Conservation (phyloP, 2,888 invertebrate genomes). For the Hermaeophaga mercurialis region DNA sequence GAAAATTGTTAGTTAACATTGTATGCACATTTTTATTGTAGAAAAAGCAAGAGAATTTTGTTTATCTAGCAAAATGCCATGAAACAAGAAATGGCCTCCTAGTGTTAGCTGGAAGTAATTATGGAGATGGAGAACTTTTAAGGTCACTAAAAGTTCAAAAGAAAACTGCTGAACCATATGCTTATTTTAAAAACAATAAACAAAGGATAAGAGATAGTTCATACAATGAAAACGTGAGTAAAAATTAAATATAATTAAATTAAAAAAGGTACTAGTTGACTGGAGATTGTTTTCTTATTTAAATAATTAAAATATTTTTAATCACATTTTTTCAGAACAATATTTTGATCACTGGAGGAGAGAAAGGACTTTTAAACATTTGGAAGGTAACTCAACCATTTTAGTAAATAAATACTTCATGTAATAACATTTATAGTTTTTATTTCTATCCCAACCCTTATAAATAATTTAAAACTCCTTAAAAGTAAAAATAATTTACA, state of each 20-base stretch:
- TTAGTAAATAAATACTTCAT: constrained; percentile 12
- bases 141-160: constrained; percentile 57
- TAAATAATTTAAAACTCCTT: constrained; percentile 17
- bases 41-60: constrained; percentile 66
- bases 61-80: constrained; percentile 69
- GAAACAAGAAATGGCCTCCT: constrained; percentile 59
- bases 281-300: too few species aligned
- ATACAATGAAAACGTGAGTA: constrained; percentile 66
- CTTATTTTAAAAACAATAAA: constrained; percentile 66
- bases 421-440: constrained; percentile 21
- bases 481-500: constrained; percentile 26
- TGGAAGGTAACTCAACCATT: constrained; percentile 60
- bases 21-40: too few species aligned
- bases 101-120: constrained; percentile 70
- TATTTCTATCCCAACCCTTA: constrained; percentile 28
- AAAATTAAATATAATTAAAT: not conserved
- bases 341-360: constrained; percentile 72
- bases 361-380: constrained; percentile 69
- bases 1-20: too few species aligned
- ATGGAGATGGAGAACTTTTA: constrained; percentile 65
- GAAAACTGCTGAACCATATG: constrained; percentile 60
- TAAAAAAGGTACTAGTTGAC: too few species aligned
- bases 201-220: constrained; percentile 75
- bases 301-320: too few species aligned
- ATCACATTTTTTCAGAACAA: constrained; percentile 63